Percentiles rank a stretch among this genome's conserved stretches.
Evolutionary conservation across 1,140 invertebrate genomes (phyloP).

Genomic region (Ephestia elutella): DNA sequence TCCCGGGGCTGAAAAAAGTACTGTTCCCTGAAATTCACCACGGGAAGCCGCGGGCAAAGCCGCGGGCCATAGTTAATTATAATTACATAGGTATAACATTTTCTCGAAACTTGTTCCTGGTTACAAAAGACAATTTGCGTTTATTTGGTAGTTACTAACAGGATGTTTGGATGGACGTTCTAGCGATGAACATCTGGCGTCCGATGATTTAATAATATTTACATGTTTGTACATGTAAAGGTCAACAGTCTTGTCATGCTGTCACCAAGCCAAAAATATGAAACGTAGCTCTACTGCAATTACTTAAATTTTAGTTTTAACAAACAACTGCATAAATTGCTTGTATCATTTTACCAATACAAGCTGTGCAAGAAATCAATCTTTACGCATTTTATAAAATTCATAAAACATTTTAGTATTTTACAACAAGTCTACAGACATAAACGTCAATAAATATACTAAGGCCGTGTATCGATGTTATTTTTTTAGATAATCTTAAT

Average conservation of each 20-base stretch:
- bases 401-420: no score
- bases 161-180: conserved; percentile 16
- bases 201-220: conserved; percentile 8
- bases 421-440: no score
- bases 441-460: no score
- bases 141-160: conserved; percentile 14
- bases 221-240: not conserved
- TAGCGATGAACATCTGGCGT: conserved; percentile 20
- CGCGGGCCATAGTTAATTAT: not conserved
- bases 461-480: no score
- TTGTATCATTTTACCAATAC: no score
- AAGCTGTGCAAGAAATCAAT: no score
- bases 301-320: no score
- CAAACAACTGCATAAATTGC: not conserved
- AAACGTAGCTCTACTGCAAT: not conserved
- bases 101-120: not conserved
- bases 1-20: no score
- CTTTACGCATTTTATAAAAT: no score
- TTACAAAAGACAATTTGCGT: conserved; percentile 10
- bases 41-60: no score
- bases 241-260: not conserved
- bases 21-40: no score
- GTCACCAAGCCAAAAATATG: not conserved
- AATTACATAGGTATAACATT: not conserved
- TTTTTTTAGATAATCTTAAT: no score